phyloP scores from a whole-genome alignment of 2,888 invertebrate genomes.

The Agelastica alni region DNA sequence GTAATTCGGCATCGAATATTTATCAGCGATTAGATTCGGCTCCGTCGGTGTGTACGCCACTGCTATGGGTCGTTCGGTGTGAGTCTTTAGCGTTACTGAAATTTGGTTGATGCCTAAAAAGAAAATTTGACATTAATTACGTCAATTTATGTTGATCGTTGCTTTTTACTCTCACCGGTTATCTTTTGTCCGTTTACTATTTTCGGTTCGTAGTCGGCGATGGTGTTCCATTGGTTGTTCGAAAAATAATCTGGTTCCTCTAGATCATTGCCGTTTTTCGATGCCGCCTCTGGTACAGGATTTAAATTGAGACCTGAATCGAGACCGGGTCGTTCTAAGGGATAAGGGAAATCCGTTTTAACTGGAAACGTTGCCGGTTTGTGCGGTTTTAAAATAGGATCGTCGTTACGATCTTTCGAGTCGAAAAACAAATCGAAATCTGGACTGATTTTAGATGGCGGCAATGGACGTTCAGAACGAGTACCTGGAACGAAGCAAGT shows the following conservation, averaged over 20 bases:
- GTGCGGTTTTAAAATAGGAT: constrained; percentile 56
- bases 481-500: constrained; percentile 50
- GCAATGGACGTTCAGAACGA: constrained; percentile 58
- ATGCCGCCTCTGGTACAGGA: constrained; percentile 52
- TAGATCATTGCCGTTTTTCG: constrained; percentile 47
- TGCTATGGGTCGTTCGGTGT: constrained; percentile 65
- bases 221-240: constrained; percentile 54
- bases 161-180: constrained; percentile 4
- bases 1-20: constrained; percentile 58
- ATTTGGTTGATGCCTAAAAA: constrained; percentile 42
- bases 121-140: neutral
- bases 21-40: constrained; percentile 44
- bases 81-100: constrained; percentile 54
- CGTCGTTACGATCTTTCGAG: constrained; percentile 53
- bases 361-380: constrained; percentile 49
- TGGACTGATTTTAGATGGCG: constrained; percentile 51
- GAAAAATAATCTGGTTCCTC: constrained; percentile 36
- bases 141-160: neutral
- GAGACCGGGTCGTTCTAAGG: constrained; percentile 61
- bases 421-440: constrained; percentile 56
- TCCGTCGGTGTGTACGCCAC: constrained; percentile 68
- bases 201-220: constrained; percentile 55
- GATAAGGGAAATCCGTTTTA: constrained; percentile 68
- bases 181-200: constrained; percentile 52
- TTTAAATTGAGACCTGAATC: constrained; percentile 56